Conservation (phyloP, 92 coral and sea anemone species). For the Diadumene lineata region DNA sequence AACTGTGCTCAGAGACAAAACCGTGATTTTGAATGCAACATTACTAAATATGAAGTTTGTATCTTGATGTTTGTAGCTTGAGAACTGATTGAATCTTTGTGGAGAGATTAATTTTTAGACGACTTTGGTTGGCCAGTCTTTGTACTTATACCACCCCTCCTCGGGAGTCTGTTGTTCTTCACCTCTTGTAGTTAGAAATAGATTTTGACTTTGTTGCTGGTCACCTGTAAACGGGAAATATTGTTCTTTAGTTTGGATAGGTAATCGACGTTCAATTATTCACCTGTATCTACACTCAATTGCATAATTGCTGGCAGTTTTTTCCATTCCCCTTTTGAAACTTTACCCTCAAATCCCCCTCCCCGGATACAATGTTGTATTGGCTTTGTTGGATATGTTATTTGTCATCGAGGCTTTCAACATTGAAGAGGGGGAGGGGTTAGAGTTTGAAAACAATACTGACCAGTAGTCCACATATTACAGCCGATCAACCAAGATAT, state of each 20-base stretch:
- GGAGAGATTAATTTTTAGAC: slow-evolving; percentile 8
- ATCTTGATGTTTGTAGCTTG: neutral
- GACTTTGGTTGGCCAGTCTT: slow-evolving; percentile 21
- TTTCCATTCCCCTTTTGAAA: too few species aligned
- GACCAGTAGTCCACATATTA: too few species aligned
- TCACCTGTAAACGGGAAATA: neutral
- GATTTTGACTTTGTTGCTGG: neutral
- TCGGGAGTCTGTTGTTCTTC: slow-evolving; percentile 5
- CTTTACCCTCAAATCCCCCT: too few species aligned
- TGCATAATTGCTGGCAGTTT: too few species aligned
- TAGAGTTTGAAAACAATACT: too few species aligned
- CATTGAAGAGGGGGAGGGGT: too few species aligned
- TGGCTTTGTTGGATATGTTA: too few species aligned
- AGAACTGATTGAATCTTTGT: neutral
- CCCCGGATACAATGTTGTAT: too few species aligned
- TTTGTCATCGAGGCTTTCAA: too few species aligned
- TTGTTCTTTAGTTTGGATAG: neutral
- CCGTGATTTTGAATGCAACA: neutral
- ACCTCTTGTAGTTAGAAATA: neutral
- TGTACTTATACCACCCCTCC: slow-evolving; percentile 14
- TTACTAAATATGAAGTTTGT: neutral
- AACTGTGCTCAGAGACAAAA: neutral
- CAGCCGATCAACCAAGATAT: too few species aligned
- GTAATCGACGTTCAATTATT: neutral
- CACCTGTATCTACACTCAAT: neutral